Evolutionary conservation across 2,888 invertebrate species (phyloP).

Genomic region (Drosophila anomelani): DNA sequence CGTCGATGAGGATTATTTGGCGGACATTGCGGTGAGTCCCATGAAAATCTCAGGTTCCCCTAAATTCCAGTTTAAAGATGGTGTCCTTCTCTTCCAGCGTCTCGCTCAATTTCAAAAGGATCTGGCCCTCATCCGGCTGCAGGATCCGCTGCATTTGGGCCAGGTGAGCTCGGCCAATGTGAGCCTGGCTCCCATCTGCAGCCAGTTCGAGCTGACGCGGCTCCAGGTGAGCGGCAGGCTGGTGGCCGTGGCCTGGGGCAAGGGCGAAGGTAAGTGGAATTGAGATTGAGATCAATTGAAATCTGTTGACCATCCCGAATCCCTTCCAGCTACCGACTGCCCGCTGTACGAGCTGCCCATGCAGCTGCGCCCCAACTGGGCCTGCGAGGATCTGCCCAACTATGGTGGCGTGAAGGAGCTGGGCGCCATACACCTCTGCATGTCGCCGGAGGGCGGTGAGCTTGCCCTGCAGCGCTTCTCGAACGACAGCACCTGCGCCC

Average conservation of each 20-base stretch:
- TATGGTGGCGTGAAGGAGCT: constrained; percentile 26
- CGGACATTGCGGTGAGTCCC: constrained; percentile 45
- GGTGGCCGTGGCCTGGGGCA: constrained; percentile 64
- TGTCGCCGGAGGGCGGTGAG: constrained; percentile 30
- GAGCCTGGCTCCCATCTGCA: constrained; percentile 54
- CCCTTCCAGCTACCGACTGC: constrained; percentile 56
- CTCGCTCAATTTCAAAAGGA: constrained; percentile 49
- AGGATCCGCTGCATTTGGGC: constrained; percentile 29
- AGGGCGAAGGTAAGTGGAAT: constrained; percentile 51
- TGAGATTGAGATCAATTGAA: neutral
- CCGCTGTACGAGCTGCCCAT: constrained; percentile 63
- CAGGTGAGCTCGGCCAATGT: constrained; percentile 9
- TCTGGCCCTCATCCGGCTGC: constrained; percentile 49
- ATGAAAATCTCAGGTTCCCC: rapidly evolving
- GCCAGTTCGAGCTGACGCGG: constrained; percentile 54
- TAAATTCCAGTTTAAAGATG: neutral
- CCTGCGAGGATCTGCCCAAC: constrained; percentile 48
- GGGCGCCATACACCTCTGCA: constrained; percentile 51
- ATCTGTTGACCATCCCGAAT: neutral
- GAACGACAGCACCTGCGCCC: constrained; percentile 42
- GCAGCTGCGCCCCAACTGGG: constrained; percentile 57
- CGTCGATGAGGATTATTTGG: constrained; percentile 58
- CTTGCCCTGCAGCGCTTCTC: constrained; percentile 13
- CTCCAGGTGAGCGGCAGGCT: constrained; percentile 54
- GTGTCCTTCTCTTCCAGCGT: constrained; percentile 17